Evolutionary conservation across 2,113 vertebrate genomes (phyloP).

Genomic region (Patagioenas fasciata): DNA sequence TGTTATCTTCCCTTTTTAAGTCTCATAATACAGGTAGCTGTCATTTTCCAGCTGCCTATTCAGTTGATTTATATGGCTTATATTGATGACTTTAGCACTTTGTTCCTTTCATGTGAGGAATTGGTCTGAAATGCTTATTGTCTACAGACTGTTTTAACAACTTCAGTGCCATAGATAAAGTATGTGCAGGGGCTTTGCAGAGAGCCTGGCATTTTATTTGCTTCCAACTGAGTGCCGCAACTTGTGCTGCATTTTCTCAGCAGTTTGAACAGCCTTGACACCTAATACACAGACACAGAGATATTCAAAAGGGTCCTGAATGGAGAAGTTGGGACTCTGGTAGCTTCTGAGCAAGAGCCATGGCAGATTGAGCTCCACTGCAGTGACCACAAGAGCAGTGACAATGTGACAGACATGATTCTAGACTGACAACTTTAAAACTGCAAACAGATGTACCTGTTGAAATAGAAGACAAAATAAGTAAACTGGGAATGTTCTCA

Average conservation of each 20-base stretch:
- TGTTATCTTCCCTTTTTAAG: conserved; percentile 13
- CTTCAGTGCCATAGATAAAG: neutral
- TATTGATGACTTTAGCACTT: conserved; percentile 10
- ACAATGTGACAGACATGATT: neutral
- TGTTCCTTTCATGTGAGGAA: neutral
- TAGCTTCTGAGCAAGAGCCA: neutral
- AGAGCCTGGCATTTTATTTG: neutral
- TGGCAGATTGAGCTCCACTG: neutral
- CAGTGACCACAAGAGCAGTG: neutral
- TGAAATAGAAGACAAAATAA: neutral
- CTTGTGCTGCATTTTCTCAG: neutral
- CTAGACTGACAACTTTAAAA: neutral
- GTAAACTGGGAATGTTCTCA: neutral
- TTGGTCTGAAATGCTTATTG: neutral
- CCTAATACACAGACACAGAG: neutral
- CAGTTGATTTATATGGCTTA: conserved; percentile 1
- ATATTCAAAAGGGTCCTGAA: neutral
- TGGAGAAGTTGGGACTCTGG: neutral
- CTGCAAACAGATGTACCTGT: neutral
- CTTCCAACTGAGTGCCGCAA: neutral
- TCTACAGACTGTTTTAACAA: neutral
- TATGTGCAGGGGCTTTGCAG: neutral
- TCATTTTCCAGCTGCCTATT: conserved; percentile 21
- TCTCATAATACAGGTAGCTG: neutral
- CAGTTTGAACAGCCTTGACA: neutral